Evolutionary conservation across 1,140 invertebrate species (phyloP), one percentile per base, ranked within the genome.

Genomic region (Lepidurus couesii): DNA sequence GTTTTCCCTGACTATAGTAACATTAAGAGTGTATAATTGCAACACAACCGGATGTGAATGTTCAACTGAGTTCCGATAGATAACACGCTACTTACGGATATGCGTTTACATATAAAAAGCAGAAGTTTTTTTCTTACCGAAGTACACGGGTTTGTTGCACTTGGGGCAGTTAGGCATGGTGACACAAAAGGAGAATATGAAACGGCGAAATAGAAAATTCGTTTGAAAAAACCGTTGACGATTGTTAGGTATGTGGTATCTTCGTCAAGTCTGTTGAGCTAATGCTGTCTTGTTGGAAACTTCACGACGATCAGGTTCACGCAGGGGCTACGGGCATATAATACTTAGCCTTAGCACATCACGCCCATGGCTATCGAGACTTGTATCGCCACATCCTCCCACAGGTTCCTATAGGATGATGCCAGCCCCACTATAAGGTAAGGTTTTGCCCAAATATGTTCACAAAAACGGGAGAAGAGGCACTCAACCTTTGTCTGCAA

Each of bases 111-210:
- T n/a, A 24, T 74, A 44, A 24, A 43, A 79, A 26, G 24, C 34
- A 21, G 74, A 78, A 11, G 75, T 26, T 78, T 44, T 42, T 34
- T 74, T 78, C 86, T 87, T 81, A 89, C 88, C 88, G 80, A 89
- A 89, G 81, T 89, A 89, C 10, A 89, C 88, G 24, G 87, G 86
- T 81, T 89, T 89, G 47, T 87, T 82, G 82, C 88, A 89, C 83
- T 88, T 87, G 3, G 88, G 88, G 82, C 88, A 89, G 83, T 88
- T 89, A 43, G 88, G 87, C 88, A 89, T 89, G 78, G 79, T 83
- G 65, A 9, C 42, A 21, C 9, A 8, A 44, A 34, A 65, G 21
- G 21, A 21, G 7, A n/a, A 65, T 11, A 65, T 7, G 53, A 65
- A n/a, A 4, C 9, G 53, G 16, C 16, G 45, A 1, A n/a, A 21